Evolutionary conservation across 2,797 vertebrate genomes (phyloP), one percentile per base, ranked within the genome.

Genomic region (Sciurus vulgaris): DNA sequence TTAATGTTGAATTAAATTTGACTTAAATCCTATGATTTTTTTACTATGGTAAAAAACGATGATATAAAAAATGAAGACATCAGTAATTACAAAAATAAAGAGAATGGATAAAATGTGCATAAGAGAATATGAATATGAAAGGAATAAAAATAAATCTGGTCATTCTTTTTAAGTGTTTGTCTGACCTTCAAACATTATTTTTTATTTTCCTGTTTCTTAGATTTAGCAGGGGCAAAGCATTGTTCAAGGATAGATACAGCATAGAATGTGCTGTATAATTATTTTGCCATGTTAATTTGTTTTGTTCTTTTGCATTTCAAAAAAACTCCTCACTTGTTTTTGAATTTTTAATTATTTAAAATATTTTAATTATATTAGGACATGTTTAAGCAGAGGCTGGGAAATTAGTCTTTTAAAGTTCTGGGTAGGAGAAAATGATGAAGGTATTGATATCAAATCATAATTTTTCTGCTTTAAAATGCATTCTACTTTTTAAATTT

Each of bases 151-250:
- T 98, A 97, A 98, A 98, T 98, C 98, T 97, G 98, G 98, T 98
- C 91, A 95, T 97, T 98, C 94, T 98, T 99, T 98, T 98, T 98
- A 99, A 99, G 99, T 99, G 99, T 99, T 99, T 99, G 98, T 99
- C 97, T 98, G 99, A 98, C 99, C 99, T 99, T 99, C 98, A 98
- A 98, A 98, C 98, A 95, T 89, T 99, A 98, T 99, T 99, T 99
- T 99, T 99, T 98, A 98, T 97, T 98, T 98, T 98, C 98, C 96
- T 99, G 98, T 99, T 99, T 99, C 98, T 97, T 98, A 98, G 98
- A 97, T 97, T 98, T 98, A 98, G 98, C 98, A 98, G 98, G 98
- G 98, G 98, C 98, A 95, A 98, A 97, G 97, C 97, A 98, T 97
- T 98, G 97, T 96, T 97, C 97, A 98, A 97, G 98, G 98, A 98